A percentile compares a stretch with the other conserved stretches of the same genome.
Evolutionary conservation across 2,797 vertebrate genomes (phyloP).

Genomic region (Dendrocincla fuliginosa): DNA sequence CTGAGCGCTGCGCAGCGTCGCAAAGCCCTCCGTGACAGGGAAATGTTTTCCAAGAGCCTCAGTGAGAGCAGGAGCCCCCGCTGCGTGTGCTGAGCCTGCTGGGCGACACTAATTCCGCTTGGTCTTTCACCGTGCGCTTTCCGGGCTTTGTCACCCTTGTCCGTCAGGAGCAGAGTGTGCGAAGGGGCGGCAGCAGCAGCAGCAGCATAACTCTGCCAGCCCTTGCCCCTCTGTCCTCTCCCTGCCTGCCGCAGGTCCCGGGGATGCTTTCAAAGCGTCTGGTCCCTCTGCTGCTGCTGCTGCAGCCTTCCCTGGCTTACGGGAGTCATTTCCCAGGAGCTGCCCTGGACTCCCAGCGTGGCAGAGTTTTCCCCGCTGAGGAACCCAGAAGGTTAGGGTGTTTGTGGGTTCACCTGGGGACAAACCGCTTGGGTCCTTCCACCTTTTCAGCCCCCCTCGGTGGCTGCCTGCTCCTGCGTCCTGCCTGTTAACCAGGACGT

Average conservation of each 20-base stretch:
- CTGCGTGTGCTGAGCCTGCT: fast-evolving
- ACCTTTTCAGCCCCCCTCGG: neutral
- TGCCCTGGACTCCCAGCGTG: neutral
- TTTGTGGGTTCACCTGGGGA: neutral
- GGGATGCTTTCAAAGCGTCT: fast-evolving
- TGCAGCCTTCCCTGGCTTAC: neutral
- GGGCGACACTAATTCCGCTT: fast-evolving
- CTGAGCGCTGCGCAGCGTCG: fast-evolving
- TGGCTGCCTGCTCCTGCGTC: neutral
- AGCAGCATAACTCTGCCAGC: neutral
- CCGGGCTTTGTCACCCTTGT: fast-evolving
- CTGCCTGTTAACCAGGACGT: neutral
- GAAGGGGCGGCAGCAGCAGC: fast-evolving
- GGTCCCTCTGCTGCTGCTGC: neutral
- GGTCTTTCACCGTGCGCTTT: fast-evolving
- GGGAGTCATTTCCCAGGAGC: neutral
- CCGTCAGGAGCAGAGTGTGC: neutral
- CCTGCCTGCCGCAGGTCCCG: fast-evolving
- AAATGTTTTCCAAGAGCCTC: fast-evolving
- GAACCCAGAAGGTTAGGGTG: neutral
- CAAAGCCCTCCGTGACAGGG: neutral
- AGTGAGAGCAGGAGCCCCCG: fast-evolving
- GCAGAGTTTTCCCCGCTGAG: neutral
- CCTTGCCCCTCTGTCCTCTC: neutral
- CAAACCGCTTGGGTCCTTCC: neutral